Percentiles rank a stretch among this genome's conserved stretches.
Conservation (phyloP, 2,888 invertebrate species). For the Drosophila prolongata region DNA sequence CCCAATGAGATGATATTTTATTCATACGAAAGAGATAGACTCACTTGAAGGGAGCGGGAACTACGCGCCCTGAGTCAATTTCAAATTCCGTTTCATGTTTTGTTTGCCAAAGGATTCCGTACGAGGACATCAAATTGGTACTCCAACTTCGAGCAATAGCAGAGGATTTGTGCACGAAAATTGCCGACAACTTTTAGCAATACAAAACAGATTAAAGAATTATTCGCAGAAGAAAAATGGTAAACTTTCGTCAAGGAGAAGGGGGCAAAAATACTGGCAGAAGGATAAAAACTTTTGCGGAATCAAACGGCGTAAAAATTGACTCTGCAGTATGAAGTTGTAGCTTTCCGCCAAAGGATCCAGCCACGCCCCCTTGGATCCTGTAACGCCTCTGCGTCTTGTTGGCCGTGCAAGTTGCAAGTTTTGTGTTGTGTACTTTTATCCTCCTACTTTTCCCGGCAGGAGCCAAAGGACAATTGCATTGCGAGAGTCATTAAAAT, state of each 20-base stretch:
- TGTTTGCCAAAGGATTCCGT: slow-evolving; percentile 26
- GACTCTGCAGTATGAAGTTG: slow-evolving; percentile 57
- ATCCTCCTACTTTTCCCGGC: slow-evolving; percentile 41
- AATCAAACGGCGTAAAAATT: slow-evolving; percentile 74
- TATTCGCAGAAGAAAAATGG: slow-evolving; percentile 11
- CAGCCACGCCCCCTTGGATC: slow-evolving; percentile 46
- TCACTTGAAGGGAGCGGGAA: background rate
- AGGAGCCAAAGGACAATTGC: slow-evolving; percentile 59
- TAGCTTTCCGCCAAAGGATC: slow-evolving; percentile 55
- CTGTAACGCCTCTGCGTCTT: slow-evolving; percentile 27
- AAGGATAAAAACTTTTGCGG: slow-evolving; percentile 71
- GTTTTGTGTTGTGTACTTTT: slow-evolving; percentile 43
- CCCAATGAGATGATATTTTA: slow-evolving; percentile 62
- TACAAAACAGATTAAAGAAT: slow-evolving; percentile 64
- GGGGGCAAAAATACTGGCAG: slow-evolving; percentile 7
- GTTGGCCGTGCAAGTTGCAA: slow-evolving; percentile 42
- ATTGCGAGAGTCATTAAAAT: slow-evolving; percentile 80
- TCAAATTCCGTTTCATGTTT: slow-evolving; percentile 47
- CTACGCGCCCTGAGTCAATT: slow-evolving; percentile 14
- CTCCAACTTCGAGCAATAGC: background rate
- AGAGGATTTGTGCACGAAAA: slow-evolving; percentile 17
- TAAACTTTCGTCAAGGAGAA: slow-evolving; percentile 23
- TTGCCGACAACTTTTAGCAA: slow-evolving; percentile 53
- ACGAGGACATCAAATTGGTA: slow-evolving; percentile 21
- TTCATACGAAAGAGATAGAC: slow-evolving; percentile 46